Base-by-base conservation (phyloP, 2,797 vertebrate genomes). In the Rachycentron canadum region DNA sequence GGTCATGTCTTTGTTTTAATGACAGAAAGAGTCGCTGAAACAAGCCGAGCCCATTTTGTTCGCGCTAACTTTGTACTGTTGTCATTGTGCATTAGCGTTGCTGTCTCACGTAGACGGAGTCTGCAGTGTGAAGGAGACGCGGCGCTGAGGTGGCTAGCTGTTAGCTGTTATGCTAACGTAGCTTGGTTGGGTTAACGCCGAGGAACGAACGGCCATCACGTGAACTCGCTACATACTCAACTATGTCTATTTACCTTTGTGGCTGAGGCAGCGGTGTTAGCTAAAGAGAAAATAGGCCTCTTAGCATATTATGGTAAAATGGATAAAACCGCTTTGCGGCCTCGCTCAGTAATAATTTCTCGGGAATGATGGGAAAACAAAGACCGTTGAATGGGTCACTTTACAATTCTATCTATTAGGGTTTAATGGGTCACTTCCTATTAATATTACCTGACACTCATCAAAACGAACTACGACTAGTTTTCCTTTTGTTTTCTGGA, bases 1-100 rank as follows among this genome's bases (percentile, higher is more conserved):
- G 94, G 93, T 94, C 93, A 90, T 32, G 64, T 32, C 53, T 52
- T 30, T 5, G 3, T 57, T 50, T 25, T 1, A 21, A 2, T 9
- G 25, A 16, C 1, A 3, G 12, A 57, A 52, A 17, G 8, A 10
- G n/a, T 7, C 2, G 1, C 0, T 3, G 11, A 26, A 6, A 14
- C 1, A 1, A 0, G 4, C 4, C 0, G 0, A 7, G 0, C 12
- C 10, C 0, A 0, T 2, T 0, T 7, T 36, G 1, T 30, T 43
- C 17, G 0, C 2, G 19, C 7, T 43, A 6, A 43, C 6, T 6
- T 3, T 19, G 1, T 6, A 19, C 6, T 19, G 13, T 19, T 19
- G 43, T 19, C 17, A 7, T 19, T 7, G 1, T 9, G n/a, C 7
- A 11, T 7, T 23, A 2, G 5, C 6, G 2, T 21, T 8, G 45